A percentile compares a stretch with the other conserved stretches of the same genome.
phyloP scores from a whole-genome alignment of 2,888 invertebrate species.

The Lepidocyrtoides sp. region DNA sequence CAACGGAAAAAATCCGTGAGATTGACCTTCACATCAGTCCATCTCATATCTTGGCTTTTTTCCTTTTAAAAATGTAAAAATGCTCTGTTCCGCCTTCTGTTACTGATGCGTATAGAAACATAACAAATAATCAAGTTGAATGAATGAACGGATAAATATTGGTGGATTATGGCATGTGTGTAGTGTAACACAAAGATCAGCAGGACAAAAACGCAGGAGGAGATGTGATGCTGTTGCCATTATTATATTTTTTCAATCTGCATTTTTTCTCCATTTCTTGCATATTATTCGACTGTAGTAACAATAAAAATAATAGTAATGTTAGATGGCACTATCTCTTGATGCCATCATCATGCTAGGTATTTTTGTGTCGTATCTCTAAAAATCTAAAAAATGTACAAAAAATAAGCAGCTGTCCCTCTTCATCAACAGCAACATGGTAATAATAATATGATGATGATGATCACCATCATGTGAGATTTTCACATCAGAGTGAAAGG shows the following conservation, averaged over 20 bases:
- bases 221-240: not conserved
- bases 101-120: not conserved
- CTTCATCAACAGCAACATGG: not conserved
- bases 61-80: conserved; percentile 14
- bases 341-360: conserved; percentile 63
- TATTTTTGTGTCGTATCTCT: conserved; percentile 14
- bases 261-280: conserved; percentile 35
- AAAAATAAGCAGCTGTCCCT: conserved; percentile 67
- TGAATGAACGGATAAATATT: conserved; percentile 42
- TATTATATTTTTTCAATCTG: conserved; percentile 34
- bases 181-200: conserved; percentile 25
- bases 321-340: conserved; percentile 62
- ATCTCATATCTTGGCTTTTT: not conserved
- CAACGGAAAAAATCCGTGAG: conserved; percentile 21
- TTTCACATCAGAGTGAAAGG: conserved; percentile 59
- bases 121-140: not conserved
- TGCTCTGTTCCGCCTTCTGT: not conserved
- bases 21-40: conserved; percentile 46
- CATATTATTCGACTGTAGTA: not conserved
- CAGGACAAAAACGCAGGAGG: conserved; percentile 56
- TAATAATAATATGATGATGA: not conserved
- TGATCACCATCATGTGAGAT: conserved; percentile 32
- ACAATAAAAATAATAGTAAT: conserved; percentile 43
- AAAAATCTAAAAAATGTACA: conserved; percentile 55
- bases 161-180: conserved; percentile 31